These are phyloP conservation scores for Tenthredo livida DNA, from an alignment of 2,888 invertebrate genomes.

Conservation along the genomic window DNA sequence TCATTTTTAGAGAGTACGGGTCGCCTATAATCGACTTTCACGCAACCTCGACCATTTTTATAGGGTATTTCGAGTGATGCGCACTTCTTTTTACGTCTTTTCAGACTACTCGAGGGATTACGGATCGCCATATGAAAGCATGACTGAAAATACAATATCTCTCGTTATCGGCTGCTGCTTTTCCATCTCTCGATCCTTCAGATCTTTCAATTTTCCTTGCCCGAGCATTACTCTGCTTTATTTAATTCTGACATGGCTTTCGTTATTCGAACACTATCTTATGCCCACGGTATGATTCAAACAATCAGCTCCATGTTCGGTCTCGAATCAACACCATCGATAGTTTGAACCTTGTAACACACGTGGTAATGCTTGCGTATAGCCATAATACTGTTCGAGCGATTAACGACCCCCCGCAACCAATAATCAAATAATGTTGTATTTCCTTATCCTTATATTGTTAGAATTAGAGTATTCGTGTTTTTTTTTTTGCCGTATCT, in stretches of 20 bases:
- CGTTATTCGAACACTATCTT: not conserved
- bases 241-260: not conserved
- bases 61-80: not conserved
- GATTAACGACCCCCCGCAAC: too few relatives aligned
- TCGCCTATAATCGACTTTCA: conserved; percentile 3
- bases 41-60: not conserved
- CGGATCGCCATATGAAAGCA: not conserved
- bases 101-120: not conserved
- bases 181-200: not conserved
- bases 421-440: too few relatives aligned
- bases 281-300: too few relatives aligned
- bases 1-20: too few relatives aligned
- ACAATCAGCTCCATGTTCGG: too few relatives aligned
- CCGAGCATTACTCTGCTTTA: too few relatives aligned
- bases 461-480: not conserved
- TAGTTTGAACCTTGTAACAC: too few relatives aligned
- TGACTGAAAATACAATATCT: conserved; percentile 27
- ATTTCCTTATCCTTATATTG: not conserved
- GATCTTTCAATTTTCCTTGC: not conserved
- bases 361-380: too few relatives aligned
- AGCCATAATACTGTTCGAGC: too few relatives aligned
- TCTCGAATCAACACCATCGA: too few relatives aligned
- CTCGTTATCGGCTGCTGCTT: not conserved
- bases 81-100: not conserved
- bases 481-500: not conserved